These are phyloP conservation scores for Porites evermanni DNA, from an alignment of 92 coral and sea anemone genomes.

Conservation along the genomic window DNA sequence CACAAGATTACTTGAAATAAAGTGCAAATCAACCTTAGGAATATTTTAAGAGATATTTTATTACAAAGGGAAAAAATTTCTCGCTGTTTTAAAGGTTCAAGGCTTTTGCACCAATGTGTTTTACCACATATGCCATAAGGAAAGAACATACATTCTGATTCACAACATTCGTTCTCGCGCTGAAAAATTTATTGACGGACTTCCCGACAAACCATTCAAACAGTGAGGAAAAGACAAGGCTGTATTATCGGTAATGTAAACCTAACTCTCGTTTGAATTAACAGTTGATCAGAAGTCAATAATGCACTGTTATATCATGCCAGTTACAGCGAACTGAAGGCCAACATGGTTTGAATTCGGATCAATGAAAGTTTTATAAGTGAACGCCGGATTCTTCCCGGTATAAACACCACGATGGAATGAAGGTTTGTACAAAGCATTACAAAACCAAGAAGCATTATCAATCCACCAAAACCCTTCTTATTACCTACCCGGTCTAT, in stretches of 20 bases:
- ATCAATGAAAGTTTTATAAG: constrained; percentile 39
- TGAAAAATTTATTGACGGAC: constrained; percentile 14
- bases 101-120: background rate
- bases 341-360: constrained; percentile 9
- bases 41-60: background rate
- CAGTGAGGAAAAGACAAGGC: background rate
- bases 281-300: background rate
- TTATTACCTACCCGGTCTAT: background rate
- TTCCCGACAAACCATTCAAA: background rate
- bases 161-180: background rate
- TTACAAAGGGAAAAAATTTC: background rate
- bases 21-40: background rate
- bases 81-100: background rate
- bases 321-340: background rate
- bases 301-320: background rate
- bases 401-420: constrained; percentile 33
- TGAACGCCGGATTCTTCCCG: background rate
- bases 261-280: too few species aligned
- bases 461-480: background rate
- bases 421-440: background rate
- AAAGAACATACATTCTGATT: background rate
- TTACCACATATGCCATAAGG: constrained; percentile 17
- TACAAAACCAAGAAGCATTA: background rate
- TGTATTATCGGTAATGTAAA: background rate
- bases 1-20: background rate